Evolutionary conservation across 1,140 invertebrate species (phyloP).

Genomic region (Varroa destructor): DNA sequence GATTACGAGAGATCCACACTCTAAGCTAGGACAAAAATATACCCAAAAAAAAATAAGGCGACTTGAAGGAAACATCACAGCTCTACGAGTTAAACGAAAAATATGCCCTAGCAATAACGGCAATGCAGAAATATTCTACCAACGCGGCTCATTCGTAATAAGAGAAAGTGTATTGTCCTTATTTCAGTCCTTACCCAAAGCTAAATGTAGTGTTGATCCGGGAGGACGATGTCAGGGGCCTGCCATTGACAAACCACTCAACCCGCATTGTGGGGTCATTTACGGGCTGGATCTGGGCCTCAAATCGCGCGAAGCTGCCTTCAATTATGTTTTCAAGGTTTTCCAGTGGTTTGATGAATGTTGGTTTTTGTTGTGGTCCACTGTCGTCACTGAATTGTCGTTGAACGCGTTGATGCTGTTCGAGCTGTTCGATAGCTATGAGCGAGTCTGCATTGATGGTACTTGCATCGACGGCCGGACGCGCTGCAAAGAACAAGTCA

Average conservation of each 20-base stretch:
- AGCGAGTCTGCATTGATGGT: constrained; percentile 87
- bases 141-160: too few relatives aligned
- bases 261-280: constrained; percentile 94
- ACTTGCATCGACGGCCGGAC: constrained; percentile 63
- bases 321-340: constrained; percentile 75
- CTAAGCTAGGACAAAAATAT: neutral
- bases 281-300: constrained; percentile 81
- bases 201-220: constrained; percentile 90
- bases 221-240: constrained; percentile 67
- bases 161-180: too few relatives aligned
- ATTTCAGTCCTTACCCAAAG: constrained; percentile 61
- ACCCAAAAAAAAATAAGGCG: too few relatives aligned
- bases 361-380: constrained; percentile 55
- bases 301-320: constrained; percentile 81
- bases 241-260: constrained; percentile 95
- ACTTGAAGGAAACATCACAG: too few relatives aligned
- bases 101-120: too few relatives aligned
- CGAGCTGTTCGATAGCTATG: constrained; percentile 77
- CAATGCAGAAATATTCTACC: too few relatives aligned
- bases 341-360: constrained; percentile 74
- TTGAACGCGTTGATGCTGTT: constrained; percentile 77
- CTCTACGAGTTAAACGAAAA: too few relatives aligned
- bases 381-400: constrained; percentile 53
- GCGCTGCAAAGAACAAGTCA: constrained; percentile 43
- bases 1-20: neutral